Conservation (phyloP, 2,113 vertebrate genomes). For the Forbesichthys papilliferus region DNA sequence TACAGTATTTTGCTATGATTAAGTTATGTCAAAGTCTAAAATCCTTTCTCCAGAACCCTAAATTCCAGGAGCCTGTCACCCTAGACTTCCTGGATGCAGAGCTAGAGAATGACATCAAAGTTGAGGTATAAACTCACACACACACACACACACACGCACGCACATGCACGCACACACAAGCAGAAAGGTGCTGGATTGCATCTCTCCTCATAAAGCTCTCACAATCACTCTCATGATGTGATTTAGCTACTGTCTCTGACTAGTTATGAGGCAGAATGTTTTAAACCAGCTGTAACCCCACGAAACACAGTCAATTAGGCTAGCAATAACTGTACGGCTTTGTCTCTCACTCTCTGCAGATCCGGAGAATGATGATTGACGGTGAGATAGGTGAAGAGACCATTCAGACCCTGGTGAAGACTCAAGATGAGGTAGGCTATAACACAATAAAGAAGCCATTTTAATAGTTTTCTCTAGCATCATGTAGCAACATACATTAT, state of each 20-base stretch:
- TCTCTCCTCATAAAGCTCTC: constrained; percentile 19
- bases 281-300: constrained; percentile 4
- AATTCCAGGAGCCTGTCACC: constrained; percentile 98
- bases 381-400: constrained; percentile 89
- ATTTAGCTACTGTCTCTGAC: constrained; percentile 21
- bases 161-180: background rate
- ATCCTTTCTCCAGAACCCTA: constrained; percentile 85
- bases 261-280: constrained; percentile 7
- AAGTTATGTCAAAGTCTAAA: constrained; percentile 1
- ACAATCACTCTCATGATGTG: background rate
- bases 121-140: constrained; percentile 79
- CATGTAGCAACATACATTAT: background rate
- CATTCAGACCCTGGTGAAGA: constrained; percentile 95
- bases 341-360: constrained; percentile 70
- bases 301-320: constrained; percentile 14
- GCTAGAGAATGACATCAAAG: constrained; percentile 95
- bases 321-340: background rate
- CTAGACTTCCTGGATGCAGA: constrained; percentile 96
- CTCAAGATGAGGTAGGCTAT: constrained; percentile 90
- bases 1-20: background rate
- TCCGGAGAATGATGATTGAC: constrained; percentile 96
- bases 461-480: background rate
- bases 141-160: background rate
- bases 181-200: constrained; percentile 18
- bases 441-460: background rate